phyloP scores from a whole-genome alignment of 2,113 vertebrate species.

The Danio rerio region GRCz12tu NC_133186.1:26817001-26817500 shows the following conservation, averaged over 20 bases:
- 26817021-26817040: background rate
- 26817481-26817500: background rate
- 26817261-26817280: background rate
- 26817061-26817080: background rate
- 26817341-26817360: background rate
- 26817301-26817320: background rate
- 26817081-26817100: background rate
- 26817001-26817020: background rate
- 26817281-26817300: background rate
- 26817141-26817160: background rate
- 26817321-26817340: background rate
- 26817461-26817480: background rate
- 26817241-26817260: background rate
- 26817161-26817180: background rate
- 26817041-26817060: conserved; percentile 37
- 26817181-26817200: background rate
- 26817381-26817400: background rate
- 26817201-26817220: background rate
- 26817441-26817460: background rate
- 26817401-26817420: no score
- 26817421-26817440: background rate
- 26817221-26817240: background rate
- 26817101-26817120: no score
- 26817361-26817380: background rate
- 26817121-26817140: no score